Evolutionary conservation across 2,888 invertebrate genomes (phyloP).

Genomic region (Cynaeus angustus): DNA sequence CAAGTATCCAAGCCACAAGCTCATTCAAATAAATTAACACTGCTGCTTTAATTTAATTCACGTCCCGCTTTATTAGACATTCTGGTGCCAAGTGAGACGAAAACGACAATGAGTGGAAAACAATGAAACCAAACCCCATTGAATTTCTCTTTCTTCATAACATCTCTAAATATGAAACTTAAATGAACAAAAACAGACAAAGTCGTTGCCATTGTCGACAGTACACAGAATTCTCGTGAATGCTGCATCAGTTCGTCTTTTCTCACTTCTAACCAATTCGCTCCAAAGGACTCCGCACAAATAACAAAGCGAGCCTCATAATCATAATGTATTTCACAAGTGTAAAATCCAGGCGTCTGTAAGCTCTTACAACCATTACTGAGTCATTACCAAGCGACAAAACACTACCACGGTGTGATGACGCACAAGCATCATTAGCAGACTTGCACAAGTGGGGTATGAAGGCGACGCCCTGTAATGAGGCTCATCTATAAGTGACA

Average conservation of each 20-base stretch:
- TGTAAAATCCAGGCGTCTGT: slow-evolving; percentile 60
- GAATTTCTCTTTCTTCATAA: slow-evolving; percentile 56
- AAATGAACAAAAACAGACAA: slow-evolving; percentile 58
- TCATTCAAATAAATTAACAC: slow-evolving; percentile 44
- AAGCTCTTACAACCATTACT: slow-evolving; percentile 63
- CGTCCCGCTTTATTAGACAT: slow-evolving; percentile 51
- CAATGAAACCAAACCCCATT: slow-evolving; percentile 58
- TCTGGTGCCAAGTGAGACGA: slow-evolving; percentile 47
- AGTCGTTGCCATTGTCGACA: slow-evolving; percentile 52
- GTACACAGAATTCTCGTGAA: slow-evolving; percentile 46
- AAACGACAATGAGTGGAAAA: slow-evolving; percentile 55
- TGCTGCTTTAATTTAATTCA: slow-evolving; percentile 32
- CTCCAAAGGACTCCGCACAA: slow-evolving; percentile 52
- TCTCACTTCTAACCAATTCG: slow-evolving; percentile 60
- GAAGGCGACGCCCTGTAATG: slow-evolving; percentile 36
- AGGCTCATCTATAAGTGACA: slow-evolving; percentile 36
- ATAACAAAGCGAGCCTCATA: slow-evolving; percentile 61
- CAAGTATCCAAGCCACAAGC: slow-evolving; percentile 18
- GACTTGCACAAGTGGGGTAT: slow-evolving; percentile 34
- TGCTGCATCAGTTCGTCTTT: slow-evolving; percentile 57
- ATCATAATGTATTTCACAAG: slow-evolving; percentile 63
- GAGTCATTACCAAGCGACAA: slow-evolving; percentile 64
- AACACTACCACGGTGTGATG: slow-evolving; percentile 62
- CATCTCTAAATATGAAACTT: slow-evolving; percentile 59
- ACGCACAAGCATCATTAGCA: slow-evolving; percentile 60